phyloP scores from a whole-genome alignment of 2,797 vertebrate genomes.

The Menidia menidia region DNA sequence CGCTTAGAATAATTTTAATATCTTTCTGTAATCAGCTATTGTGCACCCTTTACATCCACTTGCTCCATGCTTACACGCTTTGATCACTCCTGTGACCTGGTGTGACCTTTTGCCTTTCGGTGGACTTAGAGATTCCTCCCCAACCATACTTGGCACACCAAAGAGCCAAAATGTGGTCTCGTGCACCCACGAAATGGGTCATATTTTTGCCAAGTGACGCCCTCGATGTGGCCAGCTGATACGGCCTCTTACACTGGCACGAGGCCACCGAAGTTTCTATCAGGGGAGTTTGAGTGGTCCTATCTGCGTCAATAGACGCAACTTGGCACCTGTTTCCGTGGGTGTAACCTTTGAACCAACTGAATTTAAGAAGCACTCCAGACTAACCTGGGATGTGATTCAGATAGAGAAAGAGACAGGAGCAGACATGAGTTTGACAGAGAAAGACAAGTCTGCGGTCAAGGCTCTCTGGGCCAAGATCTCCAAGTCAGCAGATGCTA shows the following conservation, averaged over 20 bases:
- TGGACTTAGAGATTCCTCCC: not conserved
- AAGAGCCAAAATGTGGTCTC: not conserved
- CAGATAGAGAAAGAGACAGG: conserved; percentile 18
- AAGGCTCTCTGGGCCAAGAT: conserved; percentile 72
- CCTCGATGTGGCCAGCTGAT: conserved; percentile 47
- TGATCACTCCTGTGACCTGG: not conserved
- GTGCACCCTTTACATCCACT: not conserved
- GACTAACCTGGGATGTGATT: not conserved
- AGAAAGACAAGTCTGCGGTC: conserved; percentile 79
- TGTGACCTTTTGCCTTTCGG: not conserved
- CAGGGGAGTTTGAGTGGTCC: not conserved
- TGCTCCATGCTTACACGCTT: not conserved
- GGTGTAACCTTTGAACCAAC: conserved; percentile 46
- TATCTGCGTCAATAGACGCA: conserved; percentile 26
- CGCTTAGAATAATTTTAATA: no score
- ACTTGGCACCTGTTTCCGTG: conserved; percentile 31
- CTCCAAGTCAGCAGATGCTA: not conserved
- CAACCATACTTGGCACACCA: not conserved
- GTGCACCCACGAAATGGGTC: rapidly evolving
- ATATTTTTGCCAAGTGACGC: conserved; percentile 5
- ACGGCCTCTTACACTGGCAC: conserved; percentile 22
- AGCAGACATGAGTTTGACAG: conserved; percentile 78
- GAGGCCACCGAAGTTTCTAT: conserved; percentile 29
- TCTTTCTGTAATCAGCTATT: no score
- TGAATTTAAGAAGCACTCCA: conserved; percentile 49